Evolutionary conservation across 2,113 vertebrate species (phyloP).

Genomic region (Nesogale talazaci): DNA sequence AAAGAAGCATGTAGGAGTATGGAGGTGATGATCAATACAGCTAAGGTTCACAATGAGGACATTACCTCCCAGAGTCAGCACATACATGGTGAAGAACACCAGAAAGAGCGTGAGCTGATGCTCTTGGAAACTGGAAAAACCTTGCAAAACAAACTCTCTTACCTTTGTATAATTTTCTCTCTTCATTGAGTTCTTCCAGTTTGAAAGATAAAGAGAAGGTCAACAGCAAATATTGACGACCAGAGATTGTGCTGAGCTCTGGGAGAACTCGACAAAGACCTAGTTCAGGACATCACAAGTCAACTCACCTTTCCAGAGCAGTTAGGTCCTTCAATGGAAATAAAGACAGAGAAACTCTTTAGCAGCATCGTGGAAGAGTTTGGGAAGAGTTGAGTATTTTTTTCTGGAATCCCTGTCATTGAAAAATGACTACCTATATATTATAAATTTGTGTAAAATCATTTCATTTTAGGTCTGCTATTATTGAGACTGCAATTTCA

Average conservation of each 20-base stretch:
- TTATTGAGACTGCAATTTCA: too few relatives aligned
- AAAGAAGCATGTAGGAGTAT: constrained; percentile 43
- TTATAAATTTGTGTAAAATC: too few relatives aligned
- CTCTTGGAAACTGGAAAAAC: constrained; percentile 58
- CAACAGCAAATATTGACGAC: not conserved
- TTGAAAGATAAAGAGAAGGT: constrained; percentile 31
- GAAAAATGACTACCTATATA: not conserved
- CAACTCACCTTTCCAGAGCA: not conserved
- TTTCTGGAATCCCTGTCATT: not conserved
- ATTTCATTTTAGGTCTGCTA: too few relatives aligned
- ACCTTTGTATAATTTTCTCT: constrained; percentile 48
- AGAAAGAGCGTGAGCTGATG: constrained; percentile 39
- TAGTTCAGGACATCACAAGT: not conserved
- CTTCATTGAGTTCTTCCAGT: not conserved
- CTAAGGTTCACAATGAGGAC: constrained; percentile 55
- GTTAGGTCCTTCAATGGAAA: not conserved
- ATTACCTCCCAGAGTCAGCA: constrained; percentile 65
- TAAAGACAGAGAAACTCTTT: not conserved
- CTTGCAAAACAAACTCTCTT: constrained; percentile 66
- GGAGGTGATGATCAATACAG: not conserved
- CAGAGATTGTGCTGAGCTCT: not conserved
- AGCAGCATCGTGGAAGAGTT: not conserved
- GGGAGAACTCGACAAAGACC: not conserved
- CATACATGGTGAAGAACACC: constrained; percentile 57
- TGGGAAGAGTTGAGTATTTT: not conserved